Conservation (phyloP, 2,113 vertebrate genomes). For the Ctenomys sociabilis region DNA sequence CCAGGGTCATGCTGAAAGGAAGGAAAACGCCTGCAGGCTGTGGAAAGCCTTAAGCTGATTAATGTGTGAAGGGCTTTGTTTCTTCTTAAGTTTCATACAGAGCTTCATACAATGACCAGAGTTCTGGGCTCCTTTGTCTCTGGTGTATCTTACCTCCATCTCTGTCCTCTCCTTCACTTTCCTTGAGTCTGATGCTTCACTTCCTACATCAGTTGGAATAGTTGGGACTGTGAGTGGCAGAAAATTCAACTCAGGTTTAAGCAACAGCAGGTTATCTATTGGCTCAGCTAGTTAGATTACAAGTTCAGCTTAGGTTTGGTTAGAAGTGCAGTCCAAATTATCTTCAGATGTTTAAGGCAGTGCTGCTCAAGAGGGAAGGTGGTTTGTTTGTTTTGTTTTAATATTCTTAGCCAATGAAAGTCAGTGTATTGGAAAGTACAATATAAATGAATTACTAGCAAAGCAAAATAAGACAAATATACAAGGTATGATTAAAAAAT, state of each 20-base stretch:
- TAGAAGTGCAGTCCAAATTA: not conserved
- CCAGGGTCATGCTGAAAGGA: not conserved
- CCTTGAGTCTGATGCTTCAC: not conserved
- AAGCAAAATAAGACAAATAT: not conserved
- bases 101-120: not conserved
- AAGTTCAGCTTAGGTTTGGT: not conserved
- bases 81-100: not conserved
- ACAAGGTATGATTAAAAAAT: not conserved
- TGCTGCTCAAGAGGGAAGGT: not conserved
- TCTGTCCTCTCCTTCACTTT: not conserved
- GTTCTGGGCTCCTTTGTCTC: not conserved
- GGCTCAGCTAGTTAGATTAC: not conserved
- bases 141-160: not conserved
- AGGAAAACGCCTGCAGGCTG: conserved; percentile 21
- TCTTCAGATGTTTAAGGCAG: not conserved
- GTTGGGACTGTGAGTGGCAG: conserved; percentile 1
- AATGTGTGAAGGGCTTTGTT: not conserved
- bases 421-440: not conserved
- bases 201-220: not conserved
- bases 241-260: not conserved
- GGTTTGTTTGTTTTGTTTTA: not conserved
- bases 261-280: not conserved
- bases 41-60: conserved; percentile 13
- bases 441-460: not conserved
- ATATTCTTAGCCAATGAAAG: not conserved